Evolutionary conservation across 2,113 vertebrate species (phyloP), one percentile per base, ranked within the genome.

Genomic region (Lasiurus borealis): DNA sequence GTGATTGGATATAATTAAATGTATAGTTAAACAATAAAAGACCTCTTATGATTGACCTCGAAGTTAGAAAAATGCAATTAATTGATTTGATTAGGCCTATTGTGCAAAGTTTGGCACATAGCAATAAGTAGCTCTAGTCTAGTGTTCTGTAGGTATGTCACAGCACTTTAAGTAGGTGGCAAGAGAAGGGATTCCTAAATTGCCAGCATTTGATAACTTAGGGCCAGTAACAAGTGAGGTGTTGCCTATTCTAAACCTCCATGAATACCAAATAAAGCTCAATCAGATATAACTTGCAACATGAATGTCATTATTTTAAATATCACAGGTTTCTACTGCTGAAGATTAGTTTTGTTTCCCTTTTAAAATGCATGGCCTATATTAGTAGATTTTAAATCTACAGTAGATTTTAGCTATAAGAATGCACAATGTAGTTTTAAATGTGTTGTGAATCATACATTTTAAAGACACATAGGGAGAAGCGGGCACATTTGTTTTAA

Each of bases 41-140:
- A 69, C 64, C 85, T 95, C 92, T 95, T 94, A 57, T 96, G 52
- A 96, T 77, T 87, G 96, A 95, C 88, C 64, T 95, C 89, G 85
- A 96, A 80, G 84, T 96, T 97, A 94, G 94, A 96, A 95, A 93
- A 97, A 96, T 94, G 80, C 91, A 96, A 96, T 93, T 96, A 96
- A 91, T 97, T 93, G 86, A 94, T 94, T 29, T 50, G 71, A 64
- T 88, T 93, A 90, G 48, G n/a, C 27, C 62, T 85, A 52, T 80
- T 92, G 77, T 34, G 71, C 46, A n/a, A 88, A 94, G 93, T 80
- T 93, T 84, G 36, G 29, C 94, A 80, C 73, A 11, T 76, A 73
- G 72, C 29, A 15, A 34, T 81, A 86, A 87, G 57, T 50, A 76
- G 66, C 15, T 76, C 73, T 78, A 62, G 50, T 87, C 50, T 80